Evolutionary conservation across 1,140 invertebrate genomes (phyloP).

Genomic region (Stratiolaelaps scimitus): DNA sequence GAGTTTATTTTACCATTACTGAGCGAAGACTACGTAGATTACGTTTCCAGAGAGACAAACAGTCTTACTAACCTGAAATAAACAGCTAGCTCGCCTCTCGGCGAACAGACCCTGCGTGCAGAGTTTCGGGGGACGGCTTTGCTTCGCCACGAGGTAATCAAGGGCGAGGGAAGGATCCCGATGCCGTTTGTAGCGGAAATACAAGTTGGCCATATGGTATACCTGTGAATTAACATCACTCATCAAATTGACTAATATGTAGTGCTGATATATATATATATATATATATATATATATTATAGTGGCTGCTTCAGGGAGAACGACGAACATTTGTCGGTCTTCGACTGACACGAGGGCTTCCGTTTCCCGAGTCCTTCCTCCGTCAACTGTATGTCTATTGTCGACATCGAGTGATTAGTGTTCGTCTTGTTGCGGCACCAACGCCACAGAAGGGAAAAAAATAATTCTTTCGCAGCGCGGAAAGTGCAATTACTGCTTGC

Average conservation of each 20-base stretch:
- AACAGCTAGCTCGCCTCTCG: conserved; percentile 67
- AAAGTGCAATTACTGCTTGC: no score
- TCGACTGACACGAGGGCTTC: no score
- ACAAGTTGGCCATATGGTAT: conserved; percentile 23
- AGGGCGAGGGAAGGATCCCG: neutral
- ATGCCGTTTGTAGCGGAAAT: conserved; percentile 22
- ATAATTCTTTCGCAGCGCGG: no score
- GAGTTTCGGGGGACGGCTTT: conserved; percentile 25
- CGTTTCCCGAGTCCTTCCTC: no score
- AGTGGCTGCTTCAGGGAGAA: no score
- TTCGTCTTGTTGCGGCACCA: no score
- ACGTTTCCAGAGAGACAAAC: conserved; percentile 44
- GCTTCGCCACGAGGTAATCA: conserved; percentile 18
- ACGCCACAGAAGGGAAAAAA: no score
- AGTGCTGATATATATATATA: conserved; percentile 1
- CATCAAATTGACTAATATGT: conserved; percentile 14
- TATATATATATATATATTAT: no score
- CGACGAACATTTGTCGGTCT: no score
- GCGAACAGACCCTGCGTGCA: conserved; percentile 62
- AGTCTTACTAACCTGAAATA: conserved; percentile 70
- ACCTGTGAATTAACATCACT: neutral
- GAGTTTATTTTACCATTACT: conserved; percentile 24
- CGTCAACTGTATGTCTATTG: no score
- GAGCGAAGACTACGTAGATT: conserved; percentile 30
- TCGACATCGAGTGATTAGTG: no score